phyloP scores from a whole-genome alignment of 1,140 invertebrate species.

The Drosophila neocordata region DNA sequence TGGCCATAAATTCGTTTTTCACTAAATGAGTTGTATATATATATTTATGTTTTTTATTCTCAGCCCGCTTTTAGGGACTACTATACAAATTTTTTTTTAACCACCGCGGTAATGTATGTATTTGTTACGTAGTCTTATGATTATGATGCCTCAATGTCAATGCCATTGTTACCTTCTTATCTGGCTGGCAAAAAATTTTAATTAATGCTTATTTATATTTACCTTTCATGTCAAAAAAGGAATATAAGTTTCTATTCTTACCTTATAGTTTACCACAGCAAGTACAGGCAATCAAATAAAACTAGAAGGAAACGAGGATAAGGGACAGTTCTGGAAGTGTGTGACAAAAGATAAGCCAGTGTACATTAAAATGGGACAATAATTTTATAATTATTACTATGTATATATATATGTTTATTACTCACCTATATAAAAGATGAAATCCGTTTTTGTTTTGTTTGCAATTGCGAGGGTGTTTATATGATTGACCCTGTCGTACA shows the following conservation, averaged over 20 bases:
- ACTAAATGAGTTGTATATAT: neutral
- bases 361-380: constrained; percentile 7
- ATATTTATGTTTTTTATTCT: neutral
- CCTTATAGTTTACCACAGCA: neutral
- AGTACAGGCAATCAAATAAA: neutral
- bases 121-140: constrained; percentile 17
- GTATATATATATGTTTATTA: neutral
- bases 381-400: neutral
- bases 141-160: constrained; percentile 3
- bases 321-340: neutral
- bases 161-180: constrained; percentile 20
- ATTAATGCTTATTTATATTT: constrained; percentile 3
- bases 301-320: neutral
- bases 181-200: constrained; percentile 16
- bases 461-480: constrained; percentile 40
- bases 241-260: constrained; percentile 16
- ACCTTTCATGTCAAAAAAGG: neutral
- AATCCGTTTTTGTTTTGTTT: constrained; percentile 4
- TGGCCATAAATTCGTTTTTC: neutral
- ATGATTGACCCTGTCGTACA: constrained; percentile 39
- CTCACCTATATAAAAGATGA: constrained; percentile 31
- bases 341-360: neutral
- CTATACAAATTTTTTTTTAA: neutral
- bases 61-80: neutral
- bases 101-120: neutral